These are phyloP conservation scores for Drosophila cardini DNA, from an alignment of 1,140 invertebrate genomes.

Conservation along the genomic window DNA sequence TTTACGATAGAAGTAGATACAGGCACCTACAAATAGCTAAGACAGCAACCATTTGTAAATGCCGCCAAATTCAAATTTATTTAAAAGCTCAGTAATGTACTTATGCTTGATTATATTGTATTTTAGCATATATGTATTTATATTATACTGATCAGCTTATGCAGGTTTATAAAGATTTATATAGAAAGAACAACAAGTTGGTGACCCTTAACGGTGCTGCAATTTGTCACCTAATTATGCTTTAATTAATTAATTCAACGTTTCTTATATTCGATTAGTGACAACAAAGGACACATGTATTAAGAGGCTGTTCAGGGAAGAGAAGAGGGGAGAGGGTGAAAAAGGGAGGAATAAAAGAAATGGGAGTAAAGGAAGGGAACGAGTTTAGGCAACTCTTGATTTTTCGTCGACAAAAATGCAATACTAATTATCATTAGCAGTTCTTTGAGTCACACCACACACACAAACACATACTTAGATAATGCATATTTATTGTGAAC, in stretches of 20 bases:
- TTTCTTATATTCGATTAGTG: conserved; percentile 8
- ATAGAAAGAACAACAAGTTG: background rate
- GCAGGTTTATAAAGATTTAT: no score
- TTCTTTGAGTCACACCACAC: conserved; percentile 1
- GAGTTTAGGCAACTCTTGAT: conserved; percentile 3
- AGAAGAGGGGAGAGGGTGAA: no score
- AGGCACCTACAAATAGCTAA: background rate
- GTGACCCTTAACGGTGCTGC: background rate
- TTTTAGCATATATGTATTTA: no score
- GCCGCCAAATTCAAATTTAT: background rate
- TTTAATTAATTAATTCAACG: conserved; percentile 5
- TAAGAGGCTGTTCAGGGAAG: no score
- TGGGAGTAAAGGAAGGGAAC: background rate
- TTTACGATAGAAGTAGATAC: background rate
- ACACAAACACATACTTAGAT: background rate
- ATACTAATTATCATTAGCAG: conserved; percentile 33
- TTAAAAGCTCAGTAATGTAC: no score
- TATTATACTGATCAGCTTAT: background rate
- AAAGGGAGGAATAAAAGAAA: no score
- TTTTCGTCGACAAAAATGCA: background rate
- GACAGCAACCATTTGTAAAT: background rate
- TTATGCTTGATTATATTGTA: no score
- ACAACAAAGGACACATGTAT: background rate
- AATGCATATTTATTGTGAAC: background rate
- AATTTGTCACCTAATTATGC: background rate